phyloP scores from a whole-genome alignment of 1,140 invertebrate genomes.

The Brachionus asplanchnoidis region DNA sequence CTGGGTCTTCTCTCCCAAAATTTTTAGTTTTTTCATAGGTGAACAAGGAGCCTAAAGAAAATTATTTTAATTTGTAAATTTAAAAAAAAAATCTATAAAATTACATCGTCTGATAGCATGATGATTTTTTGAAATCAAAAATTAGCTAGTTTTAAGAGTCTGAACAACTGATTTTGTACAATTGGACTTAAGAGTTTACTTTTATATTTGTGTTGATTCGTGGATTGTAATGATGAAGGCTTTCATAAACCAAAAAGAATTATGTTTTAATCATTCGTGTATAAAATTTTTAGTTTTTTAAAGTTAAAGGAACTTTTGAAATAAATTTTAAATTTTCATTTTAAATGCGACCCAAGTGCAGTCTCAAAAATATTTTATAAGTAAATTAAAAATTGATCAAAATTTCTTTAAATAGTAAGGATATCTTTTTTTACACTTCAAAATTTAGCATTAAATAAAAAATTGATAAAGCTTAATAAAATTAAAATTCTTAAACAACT shows the following conservation, averaged over 20 bases:
- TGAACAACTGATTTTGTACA: background rate
- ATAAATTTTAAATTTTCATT: background rate
- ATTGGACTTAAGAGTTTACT: background rate
- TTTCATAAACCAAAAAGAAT: background rate
- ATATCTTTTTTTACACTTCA: too few species aligned
- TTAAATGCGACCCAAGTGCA: background rate
- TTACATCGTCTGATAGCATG: slow-evolving; percentile 21
- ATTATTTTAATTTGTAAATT: background rate
- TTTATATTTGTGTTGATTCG: background rate
- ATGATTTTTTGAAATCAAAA: background rate
- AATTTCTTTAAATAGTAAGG: too few species aligned
- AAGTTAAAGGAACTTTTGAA: background rate
- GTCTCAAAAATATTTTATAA: background rate
- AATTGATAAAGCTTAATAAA: too few species aligned
- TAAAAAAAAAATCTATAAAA: background rate
- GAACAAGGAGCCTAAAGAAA: background rate
- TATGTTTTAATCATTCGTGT: background rate
- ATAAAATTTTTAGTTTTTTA: background rate
- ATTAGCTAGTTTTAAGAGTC: background rate
- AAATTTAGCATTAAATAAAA: too few species aligned
- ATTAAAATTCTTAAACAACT: too few species aligned
- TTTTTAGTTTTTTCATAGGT: slow-evolving; percentile 41
- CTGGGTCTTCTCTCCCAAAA: slow-evolving; percentile 18
- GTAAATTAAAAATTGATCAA: too few species aligned
- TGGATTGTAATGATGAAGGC: background rate